Evolutionary conservation across 2,888 invertebrate species (phyloP).

Genomic region (Apocheima hispidaria): DNA sequence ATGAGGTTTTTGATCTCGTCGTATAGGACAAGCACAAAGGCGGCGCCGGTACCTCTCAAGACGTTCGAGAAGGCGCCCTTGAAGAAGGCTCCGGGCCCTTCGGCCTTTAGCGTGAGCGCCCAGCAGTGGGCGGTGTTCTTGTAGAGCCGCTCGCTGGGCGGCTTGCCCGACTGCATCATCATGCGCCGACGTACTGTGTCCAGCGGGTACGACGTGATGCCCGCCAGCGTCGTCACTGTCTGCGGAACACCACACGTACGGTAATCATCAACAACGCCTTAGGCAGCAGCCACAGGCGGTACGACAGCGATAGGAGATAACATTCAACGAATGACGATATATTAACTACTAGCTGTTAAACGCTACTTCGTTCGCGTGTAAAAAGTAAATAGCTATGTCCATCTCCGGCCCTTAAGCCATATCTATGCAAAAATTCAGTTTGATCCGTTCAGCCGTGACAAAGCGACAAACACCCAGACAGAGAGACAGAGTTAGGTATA

Average conservation of each 20-base stretch:
- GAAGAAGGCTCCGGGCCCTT: constrained; percentile 95
- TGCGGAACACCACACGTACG: constrained; percentile 40
- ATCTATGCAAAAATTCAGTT: too few species aligned
- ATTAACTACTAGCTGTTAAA: too few species aligned
- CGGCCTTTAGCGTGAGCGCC: constrained; percentile 91
- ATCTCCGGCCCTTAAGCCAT: too few species aligned
- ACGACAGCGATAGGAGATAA: not conserved
- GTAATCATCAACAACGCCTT: not conserved
- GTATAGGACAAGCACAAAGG: constrained; percentile 95
- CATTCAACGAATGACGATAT: too few species aligned
- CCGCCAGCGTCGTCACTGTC: constrained; percentile 91
- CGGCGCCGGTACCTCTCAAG: constrained; percentile 96
- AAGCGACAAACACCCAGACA: too few species aligned
- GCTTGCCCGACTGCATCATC: constrained; percentile 99
- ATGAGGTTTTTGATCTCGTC: constrained; percentile 91
- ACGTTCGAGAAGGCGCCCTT: constrained; percentile 98
- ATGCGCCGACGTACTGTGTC: constrained; percentile 97
- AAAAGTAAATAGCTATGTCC: too few species aligned
- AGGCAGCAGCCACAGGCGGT: not conserved
- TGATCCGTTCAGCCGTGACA: too few species aligned
- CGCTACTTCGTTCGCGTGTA: too few species aligned
- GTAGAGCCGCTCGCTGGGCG: constrained; percentile 91
- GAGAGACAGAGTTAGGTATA: too few species aligned
- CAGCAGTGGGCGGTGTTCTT: constrained; percentile 97
- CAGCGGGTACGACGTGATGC: constrained; percentile 97